Evolutionary conservation across 1,140 invertebrate species (phyloP).

Genomic region (Phymastichus coffea): DNA sequence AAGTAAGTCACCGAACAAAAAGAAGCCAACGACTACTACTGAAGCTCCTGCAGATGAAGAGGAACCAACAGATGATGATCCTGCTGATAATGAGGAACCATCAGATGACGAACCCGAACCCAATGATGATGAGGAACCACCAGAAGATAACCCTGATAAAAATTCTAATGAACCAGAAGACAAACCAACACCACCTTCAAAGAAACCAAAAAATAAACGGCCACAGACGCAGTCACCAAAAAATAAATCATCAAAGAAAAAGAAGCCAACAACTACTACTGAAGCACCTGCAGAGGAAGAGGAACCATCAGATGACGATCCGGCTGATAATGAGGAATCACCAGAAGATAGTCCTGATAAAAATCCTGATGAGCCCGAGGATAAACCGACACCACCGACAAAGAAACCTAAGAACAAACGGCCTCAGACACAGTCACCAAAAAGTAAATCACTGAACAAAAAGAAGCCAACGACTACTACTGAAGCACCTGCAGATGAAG

Average conservation of each 20-base stretch:
- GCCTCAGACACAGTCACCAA: too few relatives aligned
- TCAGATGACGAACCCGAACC: background rate
- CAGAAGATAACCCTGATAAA: background rate
- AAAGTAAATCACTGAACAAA: conserved; percentile 5
- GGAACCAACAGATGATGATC: background rate
- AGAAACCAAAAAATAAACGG: background rate
- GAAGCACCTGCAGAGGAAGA: background rate
- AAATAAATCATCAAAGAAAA: background rate
- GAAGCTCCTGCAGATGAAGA: background rate
- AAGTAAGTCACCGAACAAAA: background rate
- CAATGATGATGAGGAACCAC: background rate
- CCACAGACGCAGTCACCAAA: background rate
- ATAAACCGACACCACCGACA: background rate
- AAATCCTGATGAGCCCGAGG: conserved; percentile 2
- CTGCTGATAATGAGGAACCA: background rate
- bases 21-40: background rate
- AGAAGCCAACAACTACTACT: background rate
- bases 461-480: background rate
- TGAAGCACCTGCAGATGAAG: background rate
- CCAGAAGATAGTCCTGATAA: background rate
- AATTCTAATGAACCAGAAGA: background rate
- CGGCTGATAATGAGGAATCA: background rate
- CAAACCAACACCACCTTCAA: background rate
- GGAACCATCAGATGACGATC: background rate
- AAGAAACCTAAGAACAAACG: background rate